These are phyloP conservation scores for Brachypteracias leptosomus DNA, from an alignment of 2,113 vertebrate genomes.

Conservation along the genomic window DNA sequence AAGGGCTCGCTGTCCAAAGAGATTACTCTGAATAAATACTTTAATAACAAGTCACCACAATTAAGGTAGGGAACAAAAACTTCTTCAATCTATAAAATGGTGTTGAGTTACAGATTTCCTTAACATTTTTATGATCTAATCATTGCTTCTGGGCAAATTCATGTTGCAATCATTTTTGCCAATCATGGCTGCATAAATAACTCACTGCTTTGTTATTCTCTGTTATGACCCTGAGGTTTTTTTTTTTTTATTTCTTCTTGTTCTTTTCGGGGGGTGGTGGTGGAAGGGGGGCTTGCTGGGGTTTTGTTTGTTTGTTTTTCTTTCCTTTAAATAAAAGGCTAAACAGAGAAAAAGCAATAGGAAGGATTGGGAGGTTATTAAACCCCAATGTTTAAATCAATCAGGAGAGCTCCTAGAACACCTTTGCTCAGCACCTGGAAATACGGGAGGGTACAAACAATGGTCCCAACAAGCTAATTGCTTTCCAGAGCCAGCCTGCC, in stretches of 20 bases:
- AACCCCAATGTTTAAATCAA: constrained; percentile 35
- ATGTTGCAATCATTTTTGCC: constrained; percentile 74
- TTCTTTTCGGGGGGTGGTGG: background rate
- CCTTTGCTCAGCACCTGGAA: constrained; percentile 41
- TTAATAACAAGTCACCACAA: constrained; percentile 67
- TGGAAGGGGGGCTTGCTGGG: background rate
- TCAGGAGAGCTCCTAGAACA: constrained; percentile 28
- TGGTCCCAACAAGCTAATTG: constrained; percentile 61
- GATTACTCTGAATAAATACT: constrained; percentile 72
- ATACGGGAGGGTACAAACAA: constrained; percentile 42
- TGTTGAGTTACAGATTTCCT: constrained; percentile 72
- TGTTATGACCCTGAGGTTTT: constrained; percentile 57
- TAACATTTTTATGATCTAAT: constrained; percentile 77
- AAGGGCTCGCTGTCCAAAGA: constrained; percentile 69
- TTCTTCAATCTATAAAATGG: constrained; percentile 72
- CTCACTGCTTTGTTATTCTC: constrained; percentile 70
- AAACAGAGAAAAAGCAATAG: background rate
- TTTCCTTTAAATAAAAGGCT: constrained; percentile 35
- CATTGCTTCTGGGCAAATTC: constrained; percentile 73
- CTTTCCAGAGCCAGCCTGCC: constrained; percentile 51
- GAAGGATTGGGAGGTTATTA: constrained; percentile 27
- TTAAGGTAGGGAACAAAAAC: constrained; percentile 63
- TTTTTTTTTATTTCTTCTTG: background rate
- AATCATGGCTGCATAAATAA: constrained; percentile 73
- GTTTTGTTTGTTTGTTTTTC: background rate